Evolutionary conservation across 2,113 vertebrate genomes (phyloP).

Genomic region (Pampusana beccarii): DNA sequence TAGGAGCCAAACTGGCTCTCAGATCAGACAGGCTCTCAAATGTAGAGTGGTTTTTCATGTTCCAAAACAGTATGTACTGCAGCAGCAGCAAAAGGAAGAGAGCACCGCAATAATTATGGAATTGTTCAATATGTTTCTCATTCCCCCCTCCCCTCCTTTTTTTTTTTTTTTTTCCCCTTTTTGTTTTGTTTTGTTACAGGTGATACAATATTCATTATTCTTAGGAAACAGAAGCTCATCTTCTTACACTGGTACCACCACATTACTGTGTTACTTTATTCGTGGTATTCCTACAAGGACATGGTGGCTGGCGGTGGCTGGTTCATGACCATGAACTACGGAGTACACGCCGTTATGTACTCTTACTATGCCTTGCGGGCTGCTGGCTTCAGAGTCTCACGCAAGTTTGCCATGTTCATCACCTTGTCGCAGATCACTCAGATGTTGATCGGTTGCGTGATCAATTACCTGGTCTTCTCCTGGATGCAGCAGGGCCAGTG

Average conservation of each 20-base stretch:
- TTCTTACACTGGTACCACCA: slow-evolving; percentile 99
- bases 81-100: background rate
- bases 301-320: slow-evolving; percentile 98
- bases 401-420: slow-evolving; percentile 99
- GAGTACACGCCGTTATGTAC: slow-evolving; percentile 98
- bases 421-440: slow-evolving; percentile 98
- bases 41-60: background rate
- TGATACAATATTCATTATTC: slow-evolving; percentile 97
- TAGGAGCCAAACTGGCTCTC: background rate
- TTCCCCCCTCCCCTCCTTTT: background rate
- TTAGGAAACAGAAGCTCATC: slow-evolving; percentile 99
- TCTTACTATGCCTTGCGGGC: slow-evolving; percentile 96
- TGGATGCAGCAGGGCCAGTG: slow-evolving; percentile 99
- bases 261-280: slow-evolving; percentile 98
- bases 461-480: slow-evolving; percentile 97
- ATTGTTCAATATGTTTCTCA: slow-evolving; percentile 17
- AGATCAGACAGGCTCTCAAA: background rate
- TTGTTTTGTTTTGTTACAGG: slow-evolving; percentile 75
- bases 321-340: slow-evolving; percentile 99
- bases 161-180: no score
- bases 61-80: background rate
- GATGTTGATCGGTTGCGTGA: slow-evolving; percentile 95
- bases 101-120: background rate
- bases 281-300: slow-evolving; percentile 99
- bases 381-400: slow-evolving; percentile 92